A percentile compares a stretch with the other conserved stretches of the same genome.
phyloP scores from a whole-genome alignment of 2,113 vertebrate species.

The Columbina picui region DNA sequence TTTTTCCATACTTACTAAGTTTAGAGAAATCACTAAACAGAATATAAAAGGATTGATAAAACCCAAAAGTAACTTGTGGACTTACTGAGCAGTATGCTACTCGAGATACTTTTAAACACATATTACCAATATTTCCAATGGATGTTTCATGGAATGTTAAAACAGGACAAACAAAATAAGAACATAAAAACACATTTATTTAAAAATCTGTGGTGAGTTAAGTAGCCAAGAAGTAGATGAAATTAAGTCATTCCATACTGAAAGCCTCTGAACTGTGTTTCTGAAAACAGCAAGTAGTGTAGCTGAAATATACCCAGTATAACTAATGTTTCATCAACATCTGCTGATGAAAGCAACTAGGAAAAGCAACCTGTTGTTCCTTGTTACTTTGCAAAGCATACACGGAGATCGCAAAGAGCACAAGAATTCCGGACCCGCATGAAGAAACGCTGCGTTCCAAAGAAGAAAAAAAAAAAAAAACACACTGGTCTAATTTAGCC shows the following conservation, averaged over 20 bases:
- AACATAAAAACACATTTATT: accelerated
- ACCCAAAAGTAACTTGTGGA: not conserved
- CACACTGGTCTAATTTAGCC: accelerated
- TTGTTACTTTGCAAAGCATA: not conserved
- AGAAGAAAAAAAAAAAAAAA: accelerated
- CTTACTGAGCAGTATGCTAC: not conserved
- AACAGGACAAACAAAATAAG: not conserved
- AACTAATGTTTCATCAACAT: not conserved
- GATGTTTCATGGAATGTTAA: too few relatives aligned
- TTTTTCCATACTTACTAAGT: not conserved
- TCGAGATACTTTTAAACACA: accelerated
- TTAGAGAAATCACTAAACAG: not conserved
- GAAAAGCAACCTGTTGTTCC: constrained; percentile 21
- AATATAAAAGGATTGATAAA: accelerated
- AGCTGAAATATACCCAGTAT: accelerated
- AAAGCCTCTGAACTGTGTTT: not conserved
- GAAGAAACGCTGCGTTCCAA: not conserved
- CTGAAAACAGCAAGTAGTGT: accelerated
- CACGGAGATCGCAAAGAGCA: not conserved
- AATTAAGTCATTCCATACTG: not conserved
- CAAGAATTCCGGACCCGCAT: accelerated
- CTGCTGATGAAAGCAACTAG: not conserved
- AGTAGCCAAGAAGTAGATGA: not conserved
- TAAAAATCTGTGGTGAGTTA: accelerated
- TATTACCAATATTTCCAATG: accelerated